Conservation (phyloP, 2,113 vertebrate species). For the Romanogobio albipinnatus region DNA sequence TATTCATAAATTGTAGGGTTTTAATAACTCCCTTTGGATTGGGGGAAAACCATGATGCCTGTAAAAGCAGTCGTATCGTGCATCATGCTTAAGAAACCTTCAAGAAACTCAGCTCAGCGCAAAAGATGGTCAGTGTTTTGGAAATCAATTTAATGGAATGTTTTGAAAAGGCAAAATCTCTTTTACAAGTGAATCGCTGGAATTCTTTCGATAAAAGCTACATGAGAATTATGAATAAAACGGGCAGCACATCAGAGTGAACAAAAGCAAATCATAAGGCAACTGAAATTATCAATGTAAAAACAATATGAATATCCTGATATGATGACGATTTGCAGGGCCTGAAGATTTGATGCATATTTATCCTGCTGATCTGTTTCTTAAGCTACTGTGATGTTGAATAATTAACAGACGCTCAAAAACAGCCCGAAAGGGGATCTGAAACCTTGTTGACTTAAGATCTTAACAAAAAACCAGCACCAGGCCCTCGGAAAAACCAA, state of each 20-base stretch:
- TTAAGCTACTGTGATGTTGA: slow-evolving; percentile 15
- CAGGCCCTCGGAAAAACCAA: slow-evolving; percentile 26
- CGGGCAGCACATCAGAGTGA: slow-evolving; percentile 23
- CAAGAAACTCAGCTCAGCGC: slow-evolving; percentile 19
- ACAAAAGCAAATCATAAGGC: slow-evolving; percentile 53
- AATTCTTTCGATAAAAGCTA: slow-evolving; percentile 41
- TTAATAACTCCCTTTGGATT: neutral
- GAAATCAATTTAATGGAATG: slow-evolving; percentile 52
- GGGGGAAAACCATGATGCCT: slow-evolving; percentile 12
- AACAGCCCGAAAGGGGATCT: slow-evolving; percentile 13
- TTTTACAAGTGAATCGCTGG: slow-evolving; percentile 20
- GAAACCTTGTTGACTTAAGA: slow-evolving; percentile 16
- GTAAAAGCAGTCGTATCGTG: slow-evolving; percentile 1
- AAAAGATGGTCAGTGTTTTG: slow-evolving; percentile 6
- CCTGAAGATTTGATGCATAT: neutral
- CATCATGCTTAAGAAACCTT: slow-evolving; percentile 32
- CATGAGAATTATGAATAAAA: slow-evolving; percentile 29
- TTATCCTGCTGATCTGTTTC: slow-evolving; percentile 24
- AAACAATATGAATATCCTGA: slow-evolving; percentile 19
- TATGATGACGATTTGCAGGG: slow-evolving; percentile 27
- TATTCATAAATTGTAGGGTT: neutral
- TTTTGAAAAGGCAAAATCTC: slow-evolving; percentile 36
- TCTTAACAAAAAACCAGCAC: slow-evolving; percentile 39
- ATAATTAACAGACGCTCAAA: slow-evolving; percentile 22
- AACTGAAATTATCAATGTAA: slow-evolving; percentile 31